Base-by-base conservation (phyloP, 2,797 vertebrate genomes). In the Etheostoma perlongum region DNA sequence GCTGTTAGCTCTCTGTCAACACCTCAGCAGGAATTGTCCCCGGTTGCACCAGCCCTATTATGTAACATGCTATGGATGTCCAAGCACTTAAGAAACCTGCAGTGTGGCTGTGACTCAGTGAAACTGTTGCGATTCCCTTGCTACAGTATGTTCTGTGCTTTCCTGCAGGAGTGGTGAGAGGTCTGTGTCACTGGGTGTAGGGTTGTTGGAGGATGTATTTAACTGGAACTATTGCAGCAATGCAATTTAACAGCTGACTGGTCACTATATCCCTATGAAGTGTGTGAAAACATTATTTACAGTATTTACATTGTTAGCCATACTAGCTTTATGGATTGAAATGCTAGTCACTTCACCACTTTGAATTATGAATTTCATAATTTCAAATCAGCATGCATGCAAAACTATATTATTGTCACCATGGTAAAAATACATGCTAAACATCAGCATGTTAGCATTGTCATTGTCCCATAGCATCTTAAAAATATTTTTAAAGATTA, bases 1-100 rank as follows among this genome's bases (percentile, higher is more conserved):
- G 52, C 80, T 64, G 72, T 68, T 36, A 60, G 51, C 44, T 59
- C 49, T 79, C 27, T 57, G 64, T 79, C 62, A 44, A 36, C 70
- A 44, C 44, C 73, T 49, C 81, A 57, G 62, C 52, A 68, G 72
- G 67, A 54, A 21, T 53, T 16, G 4, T 57, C 54, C 67, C 64
- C 5, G 2, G 61, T 42, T 64, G 57, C 46, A 67, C n/a, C 44
- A 48, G 51, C 53, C 44, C 4, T 54, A 46, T 48, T 51, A 30
- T 5, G 30, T 30, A 60, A 47, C 44, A 33, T 57, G 48, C 51
- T 63, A 76, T 58, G 11, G 65, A 66, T 44, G 60, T 49, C 16
- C 23, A 44, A 57, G 47, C 33, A 30, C 44, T 57, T 72, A 5
- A 62, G 67, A 30, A 73, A 55, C 60, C 67, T 69, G 61, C 63